Evolutionary conservation across 2,797 vertebrate species (phyloP).

Genomic region (Coccyzus lansbergi): DNA sequence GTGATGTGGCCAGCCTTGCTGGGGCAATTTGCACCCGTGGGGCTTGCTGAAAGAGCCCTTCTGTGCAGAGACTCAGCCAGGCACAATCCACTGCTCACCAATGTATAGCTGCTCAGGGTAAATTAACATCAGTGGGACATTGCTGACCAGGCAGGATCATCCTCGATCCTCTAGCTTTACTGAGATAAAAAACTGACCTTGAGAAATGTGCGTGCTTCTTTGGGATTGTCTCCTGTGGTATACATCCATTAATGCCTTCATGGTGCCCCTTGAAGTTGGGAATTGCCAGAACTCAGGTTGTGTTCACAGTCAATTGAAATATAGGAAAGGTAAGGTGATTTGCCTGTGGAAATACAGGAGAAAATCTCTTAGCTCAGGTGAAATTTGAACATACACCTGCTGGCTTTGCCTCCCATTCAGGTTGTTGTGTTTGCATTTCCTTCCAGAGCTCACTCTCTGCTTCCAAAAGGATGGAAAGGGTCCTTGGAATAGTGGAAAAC

Average conservation of each 20-base stretch:
- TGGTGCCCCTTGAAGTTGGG: not conserved
- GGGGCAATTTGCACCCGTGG: rapidly evolving
- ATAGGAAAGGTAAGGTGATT: not conserved
- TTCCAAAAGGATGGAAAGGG: too few relatives aligned
- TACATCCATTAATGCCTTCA: not conserved
- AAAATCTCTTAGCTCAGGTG: too few relatives aligned
- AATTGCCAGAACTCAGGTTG: not conserved
- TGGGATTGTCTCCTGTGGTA: not conserved
- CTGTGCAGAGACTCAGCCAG: not conserved
- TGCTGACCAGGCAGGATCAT: not conserved
- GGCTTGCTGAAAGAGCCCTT: not conserved
- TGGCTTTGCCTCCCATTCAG: too few relatives aligned
- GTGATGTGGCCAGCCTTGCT: not conserved
- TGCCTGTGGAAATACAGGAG: not conserved
- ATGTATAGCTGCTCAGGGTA: not conserved
- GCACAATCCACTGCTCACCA: not conserved
- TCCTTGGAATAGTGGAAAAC: too few relatives aligned
- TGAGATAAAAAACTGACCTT: not conserved
- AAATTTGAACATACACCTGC: too few relatives aligned
- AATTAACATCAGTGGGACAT: not conserved
- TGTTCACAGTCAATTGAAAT: not conserved
- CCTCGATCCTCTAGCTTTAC: not conserved
- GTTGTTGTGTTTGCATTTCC: too few relatives aligned
- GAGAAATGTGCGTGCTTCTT: not conserved
- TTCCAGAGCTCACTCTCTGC: too few relatives aligned